phyloP scores from a whole-genome alignment of 23 tunicate genomes.

The Clavelina lepadiformis region DNA sequence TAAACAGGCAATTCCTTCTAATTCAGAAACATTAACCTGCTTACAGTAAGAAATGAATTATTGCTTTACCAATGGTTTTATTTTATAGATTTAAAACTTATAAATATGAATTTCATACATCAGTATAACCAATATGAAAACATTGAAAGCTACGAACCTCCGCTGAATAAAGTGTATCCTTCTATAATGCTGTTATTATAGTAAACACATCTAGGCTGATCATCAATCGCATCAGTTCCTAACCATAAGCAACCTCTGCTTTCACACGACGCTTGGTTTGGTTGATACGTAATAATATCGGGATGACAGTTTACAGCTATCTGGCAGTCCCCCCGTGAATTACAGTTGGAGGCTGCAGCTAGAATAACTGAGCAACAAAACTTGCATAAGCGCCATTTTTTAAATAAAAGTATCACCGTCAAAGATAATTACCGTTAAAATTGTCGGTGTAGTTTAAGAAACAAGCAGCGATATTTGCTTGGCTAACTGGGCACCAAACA shows the following conservation, averaged over 20 bases:
- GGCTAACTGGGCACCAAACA: slow-evolving; percentile 25
- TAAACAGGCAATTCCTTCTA: too few relatives aligned
- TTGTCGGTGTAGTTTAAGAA: slow-evolving; percentile 27
- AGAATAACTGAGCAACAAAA: slow-evolving; percentile 11
- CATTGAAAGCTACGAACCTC: too few relatives aligned
- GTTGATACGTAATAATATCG: slow-evolving; percentile 31
- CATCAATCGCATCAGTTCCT: slow-evolving; percentile 1
- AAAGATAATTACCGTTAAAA: slow-evolving; percentile 10
- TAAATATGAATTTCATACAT: too few relatives aligned
- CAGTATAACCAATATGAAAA: too few relatives aligned
- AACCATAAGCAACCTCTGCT: slow-evolving; percentile 48
- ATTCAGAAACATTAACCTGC: too few relatives aligned
- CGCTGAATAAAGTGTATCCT: too few relatives aligned
- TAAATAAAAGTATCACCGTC: neutral
- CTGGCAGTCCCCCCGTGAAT: slow-evolving; percentile 21
- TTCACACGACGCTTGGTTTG: slow-evolving; percentile 41
- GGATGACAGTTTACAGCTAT: slow-evolving; percentile 43
- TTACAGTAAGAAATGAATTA: too few relatives aligned
- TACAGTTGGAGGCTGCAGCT: slow-evolving; percentile 17
- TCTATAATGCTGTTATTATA: slow-evolving; percentile 25
- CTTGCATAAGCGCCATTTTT: neutral
- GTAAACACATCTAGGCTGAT: slow-evolving; percentile 37
- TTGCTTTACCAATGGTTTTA: too few relatives aligned
- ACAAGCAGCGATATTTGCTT: slow-evolving; percentile 19
- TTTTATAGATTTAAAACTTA: too few relatives aligned